Base-by-base conservation (phyloP, 1,140 invertebrate species). In the Drosophila kepulauana region DNA sequence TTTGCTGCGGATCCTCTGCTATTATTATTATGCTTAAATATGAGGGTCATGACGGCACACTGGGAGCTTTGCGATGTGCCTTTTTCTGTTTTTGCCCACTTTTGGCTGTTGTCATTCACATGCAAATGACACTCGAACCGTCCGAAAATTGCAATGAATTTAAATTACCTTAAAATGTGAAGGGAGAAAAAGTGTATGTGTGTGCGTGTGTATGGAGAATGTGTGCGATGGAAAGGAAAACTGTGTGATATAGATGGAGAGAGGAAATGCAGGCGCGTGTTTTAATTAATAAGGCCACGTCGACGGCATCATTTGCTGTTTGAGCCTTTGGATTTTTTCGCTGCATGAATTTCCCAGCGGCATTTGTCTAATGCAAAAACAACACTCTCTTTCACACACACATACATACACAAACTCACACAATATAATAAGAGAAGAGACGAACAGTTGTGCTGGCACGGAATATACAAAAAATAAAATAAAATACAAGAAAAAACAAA, bases 261-360 rank as follows among this genome's bases (percentile, higher is more conserved):
- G 5, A 28, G 25, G 67, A 62, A 73, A 78, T 63, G 52, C 63
- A 57, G 82, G 77, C 85, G 80, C 85, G 70, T 88, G 70, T 72
- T 79, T 75, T 88, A 88, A 88, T 88, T 88, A 88, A 88, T 88
- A 88, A 84, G 80, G 79, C 74, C 74, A 81, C 74, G 80, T 78
- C 69, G 78, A 69, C 73, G 81, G 59, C 78, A 80, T 88, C 78
- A 78, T 88, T 79, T 81, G 84, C 80, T 64, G 62, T 80, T 88
- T 88, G 76, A 88, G 82, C 82, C 77, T 66, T 66, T 71, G 65
- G 64, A 88, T 84, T 82, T 75, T 75, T 78, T 69, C 33, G 68
- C 68, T 75, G 69, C 74, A 88, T 45, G 78, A 84, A 88, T 88
- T 88, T 89, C 80, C 84, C 84, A 89, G 49, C 77, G 85, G 84